These are phyloP conservation scores for Dipodomys merriami DNA, from an alignment of 2,113 vertebrate genomes.

Conservation along the genomic window DNA sequence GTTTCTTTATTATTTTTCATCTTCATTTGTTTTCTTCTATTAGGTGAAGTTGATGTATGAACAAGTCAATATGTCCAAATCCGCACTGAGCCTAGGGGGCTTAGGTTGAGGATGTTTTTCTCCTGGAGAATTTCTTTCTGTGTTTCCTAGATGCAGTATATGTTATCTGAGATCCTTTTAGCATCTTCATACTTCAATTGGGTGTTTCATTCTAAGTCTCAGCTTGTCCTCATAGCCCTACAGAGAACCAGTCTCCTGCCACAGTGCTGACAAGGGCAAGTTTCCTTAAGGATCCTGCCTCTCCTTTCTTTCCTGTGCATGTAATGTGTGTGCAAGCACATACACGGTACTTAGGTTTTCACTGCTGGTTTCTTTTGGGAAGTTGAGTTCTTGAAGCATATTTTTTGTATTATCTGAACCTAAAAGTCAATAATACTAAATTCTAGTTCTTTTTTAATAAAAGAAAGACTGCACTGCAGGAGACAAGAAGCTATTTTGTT, in stretches of 20 bases:
- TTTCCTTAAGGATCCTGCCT: neutral
- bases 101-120: neutral
- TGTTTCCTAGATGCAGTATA: neutral
- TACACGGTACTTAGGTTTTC: neutral
- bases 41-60: neutral
- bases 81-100: neutral
- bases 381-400: neutral
- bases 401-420: neutral
- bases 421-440: constrained; percentile 30
- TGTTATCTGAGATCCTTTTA: neutral
- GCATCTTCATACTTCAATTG: neutral
- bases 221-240: neutral
- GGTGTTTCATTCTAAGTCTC: neutral
- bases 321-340: neutral
- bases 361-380: neutral
- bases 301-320: neutral
- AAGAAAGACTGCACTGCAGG: neutral
- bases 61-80: neutral
- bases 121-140: neutral
- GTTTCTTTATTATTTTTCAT: neutral
- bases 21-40: neutral
- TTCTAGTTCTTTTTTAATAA: constrained; percentile 8
- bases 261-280: neutral
- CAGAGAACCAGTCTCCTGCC: neutral
- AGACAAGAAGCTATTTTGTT: neutral